These are phyloP conservation scores for Drosophila burlai DNA, from an alignment of 1,140 invertebrate species.

Conservation along the genomic window DNA sequence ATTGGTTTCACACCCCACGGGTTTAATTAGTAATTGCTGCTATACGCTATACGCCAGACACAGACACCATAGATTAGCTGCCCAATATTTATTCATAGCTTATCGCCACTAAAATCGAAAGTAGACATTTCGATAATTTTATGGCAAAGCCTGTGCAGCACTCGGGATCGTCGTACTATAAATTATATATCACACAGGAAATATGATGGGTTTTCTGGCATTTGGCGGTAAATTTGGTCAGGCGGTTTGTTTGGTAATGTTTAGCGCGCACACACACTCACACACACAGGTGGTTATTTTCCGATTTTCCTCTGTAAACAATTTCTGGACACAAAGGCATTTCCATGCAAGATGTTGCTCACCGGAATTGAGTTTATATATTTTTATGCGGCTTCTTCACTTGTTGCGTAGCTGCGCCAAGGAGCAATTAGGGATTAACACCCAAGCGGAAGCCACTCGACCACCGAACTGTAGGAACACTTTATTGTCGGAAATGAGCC, in stretches of 20 bases:
- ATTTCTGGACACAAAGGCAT: no score
- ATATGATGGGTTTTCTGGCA: conserved; percentile 21
- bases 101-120: conserved; percentile 30
- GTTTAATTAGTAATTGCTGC: conserved; percentile 31
- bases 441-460: conserved; percentile 19
- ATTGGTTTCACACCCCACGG: conserved; percentile 32
- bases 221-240: conserved; percentile 26
- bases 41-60: neutral
- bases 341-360: neutral
- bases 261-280: neutral
- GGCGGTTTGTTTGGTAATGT: conserved; percentile 15
- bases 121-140: conserved; percentile 21
- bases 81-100: conserved; percentile 19
- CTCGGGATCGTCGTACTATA: conserved; percentile 16
- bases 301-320: conserved; percentile 17
- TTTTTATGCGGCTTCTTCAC: neutral
- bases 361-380: conserved; percentile 6
- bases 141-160: neutral
- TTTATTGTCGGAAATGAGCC: neutral
- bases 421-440: neutral
- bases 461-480: neutral
- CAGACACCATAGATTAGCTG: conserved; percentile 30
- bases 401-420: conserved; percentile 17
- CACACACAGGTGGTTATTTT: conserved; percentile 17
- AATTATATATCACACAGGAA: conserved; percentile 17